A percentile compares a stretch with the other conserved stretches of the same genome.
These are phyloP conservation scores for Enteromius afrohamiltoni DNA, from an alignment of 2,797 vertebrate species.

Conservation along the genomic window DNA sequence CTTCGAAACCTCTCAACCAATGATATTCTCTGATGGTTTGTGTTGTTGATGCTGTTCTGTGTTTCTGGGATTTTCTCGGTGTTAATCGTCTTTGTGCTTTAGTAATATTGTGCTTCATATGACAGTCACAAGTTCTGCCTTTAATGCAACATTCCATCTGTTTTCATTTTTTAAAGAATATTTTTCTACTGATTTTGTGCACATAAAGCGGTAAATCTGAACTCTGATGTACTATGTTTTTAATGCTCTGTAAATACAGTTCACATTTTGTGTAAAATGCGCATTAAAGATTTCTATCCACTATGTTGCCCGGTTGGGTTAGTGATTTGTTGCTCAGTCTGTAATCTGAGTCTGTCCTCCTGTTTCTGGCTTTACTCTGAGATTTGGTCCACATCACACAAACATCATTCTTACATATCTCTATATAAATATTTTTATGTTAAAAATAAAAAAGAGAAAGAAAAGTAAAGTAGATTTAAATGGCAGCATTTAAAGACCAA, in stretches of 20 bases:
- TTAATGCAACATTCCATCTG: conserved; percentile 77
- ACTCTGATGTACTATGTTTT: conserved; percentile 39
- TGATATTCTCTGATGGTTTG: background rate
- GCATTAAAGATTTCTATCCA: conserved; percentile 46
- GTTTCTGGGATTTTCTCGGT: conserved; percentile 14
- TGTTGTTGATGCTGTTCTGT: background rate
- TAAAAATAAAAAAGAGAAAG: too few relatives aligned
- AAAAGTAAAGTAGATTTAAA: too few relatives aligned
- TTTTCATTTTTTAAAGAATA: conserved; percentile 83
- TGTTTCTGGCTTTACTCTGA: too few relatives aligned
- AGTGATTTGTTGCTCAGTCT: background rate
- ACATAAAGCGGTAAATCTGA: conserved; percentile 56
- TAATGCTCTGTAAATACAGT: conserved; percentile 30
- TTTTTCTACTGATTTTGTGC: conserved; percentile 87
- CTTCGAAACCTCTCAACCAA: conserved; percentile 1
- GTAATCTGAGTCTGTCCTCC: background rate
- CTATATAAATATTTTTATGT: too few relatives aligned
- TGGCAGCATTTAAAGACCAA: too few relatives aligned
- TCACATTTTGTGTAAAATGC: conserved; percentile 28
- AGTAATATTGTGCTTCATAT: background rate
- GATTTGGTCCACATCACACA: too few relatives aligned
- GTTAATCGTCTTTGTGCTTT: background rate
- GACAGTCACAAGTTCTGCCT: conserved; percentile 15
- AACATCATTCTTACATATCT: too few relatives aligned
- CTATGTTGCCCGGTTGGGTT: background rate